phyloP scores from a whole-genome alignment of 2,113 vertebrate genomes.

The Arenaria interpres region DNA sequence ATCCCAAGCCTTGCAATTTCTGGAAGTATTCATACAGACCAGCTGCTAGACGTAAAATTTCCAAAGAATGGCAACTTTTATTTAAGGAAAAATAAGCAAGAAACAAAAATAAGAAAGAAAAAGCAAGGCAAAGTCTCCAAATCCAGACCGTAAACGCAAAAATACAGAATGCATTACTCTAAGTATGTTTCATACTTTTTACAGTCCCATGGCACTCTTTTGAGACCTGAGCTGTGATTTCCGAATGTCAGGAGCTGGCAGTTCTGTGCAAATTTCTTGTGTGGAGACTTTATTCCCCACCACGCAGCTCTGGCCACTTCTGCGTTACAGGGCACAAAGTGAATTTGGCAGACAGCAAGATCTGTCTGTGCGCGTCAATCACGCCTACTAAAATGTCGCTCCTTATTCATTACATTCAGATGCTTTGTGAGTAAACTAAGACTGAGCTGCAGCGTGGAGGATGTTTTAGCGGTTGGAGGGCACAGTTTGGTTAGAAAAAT shows the following conservation, averaged over 20 bases:
- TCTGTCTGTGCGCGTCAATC: conserved; percentile 41
- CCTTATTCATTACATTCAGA: conserved; percentile 55
- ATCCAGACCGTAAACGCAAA: neutral
- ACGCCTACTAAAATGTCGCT: conserved; percentile 41
- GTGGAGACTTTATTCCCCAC: neutral
- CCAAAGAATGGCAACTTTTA: neutral
- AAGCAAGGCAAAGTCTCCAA: neutral
- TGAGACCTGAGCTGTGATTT: neutral
- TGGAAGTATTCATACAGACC: neutral
- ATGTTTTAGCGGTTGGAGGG: neutral
- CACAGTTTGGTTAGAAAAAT: neutral
- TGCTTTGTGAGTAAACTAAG: conserved; percentile 29
- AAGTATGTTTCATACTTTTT: neutral
- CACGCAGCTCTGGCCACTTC: neutral
- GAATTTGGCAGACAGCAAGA: conserved; percentile 49
- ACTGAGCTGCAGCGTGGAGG: neutral
- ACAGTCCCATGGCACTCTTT: neutral
- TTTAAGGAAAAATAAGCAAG: neutral
- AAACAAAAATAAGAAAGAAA: neutral
- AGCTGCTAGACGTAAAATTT: neutral
- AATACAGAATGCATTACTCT: neutral
- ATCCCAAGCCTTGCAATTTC: neutral
- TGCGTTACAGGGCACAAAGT: conserved; percentile 18
- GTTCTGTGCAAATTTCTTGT: neutral
- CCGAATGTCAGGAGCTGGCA: neutral